phyloP scores from a whole-genome alignment of 2,797 vertebrate genomes.

The Pachyuromys duprasi region DNA sequence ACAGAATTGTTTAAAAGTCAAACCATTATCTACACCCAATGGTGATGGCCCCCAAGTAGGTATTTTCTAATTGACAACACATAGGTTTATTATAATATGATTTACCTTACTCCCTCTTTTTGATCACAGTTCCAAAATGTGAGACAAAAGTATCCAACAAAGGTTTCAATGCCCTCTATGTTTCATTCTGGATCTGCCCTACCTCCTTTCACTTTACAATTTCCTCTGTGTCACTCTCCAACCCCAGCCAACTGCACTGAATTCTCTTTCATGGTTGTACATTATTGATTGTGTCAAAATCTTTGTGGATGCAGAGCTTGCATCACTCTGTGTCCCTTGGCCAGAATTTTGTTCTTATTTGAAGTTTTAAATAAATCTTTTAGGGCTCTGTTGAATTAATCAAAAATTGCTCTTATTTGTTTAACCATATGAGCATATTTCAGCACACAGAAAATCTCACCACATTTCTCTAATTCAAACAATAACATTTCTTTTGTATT shows the following conservation, averaged over 20 bases:
- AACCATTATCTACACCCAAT: not conserved
- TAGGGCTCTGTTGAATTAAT: not conserved
- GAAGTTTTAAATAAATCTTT: not conserved
- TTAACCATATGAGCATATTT: not conserved
- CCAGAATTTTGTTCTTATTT: not conserved
- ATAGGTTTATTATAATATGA: not conserved
- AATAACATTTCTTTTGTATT: not conserved
- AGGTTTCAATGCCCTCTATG: rapidly evolving
- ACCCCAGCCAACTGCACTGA: not conserved
- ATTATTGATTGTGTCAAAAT: not conserved
- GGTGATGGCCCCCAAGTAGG: not conserved
- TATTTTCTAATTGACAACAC: not conserved
- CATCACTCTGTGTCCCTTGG: not conserved
- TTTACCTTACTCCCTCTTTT: not conserved
- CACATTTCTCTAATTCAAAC: not conserved
- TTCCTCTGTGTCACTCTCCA: not conserved
- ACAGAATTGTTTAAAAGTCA: not conserved
- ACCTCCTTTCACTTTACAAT: not conserved
- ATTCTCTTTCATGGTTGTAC: not conserved
- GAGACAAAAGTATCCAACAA: not conserved
- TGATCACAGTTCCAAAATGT: not conserved
- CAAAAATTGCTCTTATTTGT: not conserved
- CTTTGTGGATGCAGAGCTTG: not conserved
- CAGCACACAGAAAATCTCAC: not conserved
- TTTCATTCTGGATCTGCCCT: not conserved